These are phyloP conservation scores for Gopherus flavomarginatus DNA, from an alignment of 2,113 vertebrate species.

Conservation along the genomic window DNA sequence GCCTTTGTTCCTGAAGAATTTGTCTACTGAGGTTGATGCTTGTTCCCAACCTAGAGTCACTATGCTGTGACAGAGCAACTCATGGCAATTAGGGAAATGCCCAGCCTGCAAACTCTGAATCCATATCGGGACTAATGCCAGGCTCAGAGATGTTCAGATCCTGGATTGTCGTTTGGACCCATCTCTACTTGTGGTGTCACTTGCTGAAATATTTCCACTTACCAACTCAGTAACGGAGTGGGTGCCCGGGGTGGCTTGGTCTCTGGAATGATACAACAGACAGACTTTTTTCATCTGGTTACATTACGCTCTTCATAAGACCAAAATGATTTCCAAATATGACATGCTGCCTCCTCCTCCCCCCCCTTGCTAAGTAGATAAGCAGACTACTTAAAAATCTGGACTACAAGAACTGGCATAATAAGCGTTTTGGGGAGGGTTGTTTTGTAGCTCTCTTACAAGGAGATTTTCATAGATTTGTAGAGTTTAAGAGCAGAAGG, in stretches of 20 bases:
- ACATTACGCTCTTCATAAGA: neutral
- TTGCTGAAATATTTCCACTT: neutral
- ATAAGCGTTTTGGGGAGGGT: neutral
- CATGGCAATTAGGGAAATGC: neutral
- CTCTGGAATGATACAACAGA: neutral
- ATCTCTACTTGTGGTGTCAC: neutral
- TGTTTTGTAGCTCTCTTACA: neutral
- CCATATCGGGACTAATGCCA: neutral
- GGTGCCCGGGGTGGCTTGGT: neutral
- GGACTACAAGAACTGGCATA: neutral
- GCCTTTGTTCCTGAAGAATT: neutral
- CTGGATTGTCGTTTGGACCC: neutral
- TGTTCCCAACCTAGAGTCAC: neutral
- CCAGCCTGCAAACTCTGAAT: neutral
- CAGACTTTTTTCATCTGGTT: neutral
- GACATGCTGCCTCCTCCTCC: neutral
- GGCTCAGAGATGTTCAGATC: neutral
- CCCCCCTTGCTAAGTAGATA: neutral
- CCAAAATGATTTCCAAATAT: neutral
- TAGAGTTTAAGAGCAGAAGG: neutral
- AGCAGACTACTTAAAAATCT: neutral
- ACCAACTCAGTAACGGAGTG: neutral
- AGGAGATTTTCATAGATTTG: neutral
- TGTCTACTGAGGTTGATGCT: neutral
- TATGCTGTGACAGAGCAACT: neutral